Evolutionary conservation across 1,140 invertebrate species (phyloP).

Genomic region (Leptinotarsa lineolata): DNA sequence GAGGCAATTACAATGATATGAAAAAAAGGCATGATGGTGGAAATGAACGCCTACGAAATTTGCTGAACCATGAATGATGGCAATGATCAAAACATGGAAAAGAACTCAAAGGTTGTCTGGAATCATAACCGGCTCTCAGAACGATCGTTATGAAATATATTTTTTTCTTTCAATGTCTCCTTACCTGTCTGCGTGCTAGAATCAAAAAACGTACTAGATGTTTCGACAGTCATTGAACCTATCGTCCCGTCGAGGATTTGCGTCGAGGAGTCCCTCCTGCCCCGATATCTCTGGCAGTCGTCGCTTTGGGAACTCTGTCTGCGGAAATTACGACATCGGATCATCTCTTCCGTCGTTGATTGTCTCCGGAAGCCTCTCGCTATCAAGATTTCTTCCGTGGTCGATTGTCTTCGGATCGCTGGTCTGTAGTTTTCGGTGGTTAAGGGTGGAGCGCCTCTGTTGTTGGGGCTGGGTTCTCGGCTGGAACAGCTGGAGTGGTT

Average conservation of each 20-base stretch:
- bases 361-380: conserved; percentile 86
- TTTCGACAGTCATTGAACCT: conserved; percentile 90
- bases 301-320: conserved; percentile 80
- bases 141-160: conserved; percentile 19
- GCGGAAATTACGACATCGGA: conserved; percentile 84
- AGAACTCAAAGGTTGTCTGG: not conserved
- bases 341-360: conserved; percentile 90
- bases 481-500: conserved; percentile 68
- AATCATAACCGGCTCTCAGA: not conserved
- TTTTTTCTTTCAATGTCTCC: conserved; percentile 44
- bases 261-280: conserved; percentile 81
- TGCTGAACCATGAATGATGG: not conserved
- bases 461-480: conserved; percentile 74
- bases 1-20: too few relatives aligned
- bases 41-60: too few relatives aligned
- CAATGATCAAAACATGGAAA: not conserved
- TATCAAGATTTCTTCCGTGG: conserved; percentile 89
- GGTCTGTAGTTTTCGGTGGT: conserved; percentile 65
- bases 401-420: conserved; percentile 81
- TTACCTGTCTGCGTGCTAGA: conserved; percentile 91
- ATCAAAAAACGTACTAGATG: conserved; percentile 89
- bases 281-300: conserved; percentile 74
- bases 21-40: too few relatives aligned
- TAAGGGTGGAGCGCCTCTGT: conserved; percentile 56
- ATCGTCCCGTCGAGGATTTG: conserved; percentile 92